These are phyloP conservation scores for Cephus runcator DNA, from an alignment of 2,888 invertebrate species.

Conservation along the genomic window DNA sequence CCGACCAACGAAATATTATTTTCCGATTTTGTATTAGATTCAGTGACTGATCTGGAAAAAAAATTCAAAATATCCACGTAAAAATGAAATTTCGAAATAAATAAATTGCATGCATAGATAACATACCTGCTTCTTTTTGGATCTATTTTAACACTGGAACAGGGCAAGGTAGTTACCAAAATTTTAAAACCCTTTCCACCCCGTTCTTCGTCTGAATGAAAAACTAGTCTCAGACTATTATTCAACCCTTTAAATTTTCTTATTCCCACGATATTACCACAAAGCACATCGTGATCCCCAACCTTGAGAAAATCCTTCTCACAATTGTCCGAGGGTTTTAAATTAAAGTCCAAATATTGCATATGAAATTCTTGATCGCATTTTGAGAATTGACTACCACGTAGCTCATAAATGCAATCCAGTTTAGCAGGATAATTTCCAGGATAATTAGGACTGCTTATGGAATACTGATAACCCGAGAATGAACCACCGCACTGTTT, in stretches of 20 bases:
- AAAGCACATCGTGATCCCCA: conserved; percentile 66
- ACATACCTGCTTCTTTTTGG: conserved; percentile 15
- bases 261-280: conserved; percentile 67
- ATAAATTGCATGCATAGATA: no score
- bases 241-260: conserved; percentile 66
- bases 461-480: conserved; percentile 65
- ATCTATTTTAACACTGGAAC: conserved; percentile 34
- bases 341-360: conserved; percentile 69
- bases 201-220: conserved; percentile 60
- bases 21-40: no score
- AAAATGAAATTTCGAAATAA: no score
- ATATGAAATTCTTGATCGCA: conserved; percentile 69
- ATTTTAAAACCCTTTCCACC: conserved; percentile 67
- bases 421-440: conserved; percentile 63
- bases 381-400: conserved; percentile 61
- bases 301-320: conserved; percentile 68
- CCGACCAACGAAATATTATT: no score
- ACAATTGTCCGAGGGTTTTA: conserved; percentile 67
- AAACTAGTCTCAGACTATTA: conserved; percentile 66
- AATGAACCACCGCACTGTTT: conserved; percentile 63
- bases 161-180: conserved; percentile 67
- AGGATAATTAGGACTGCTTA: conserved; percentile 70
- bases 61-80: no score
- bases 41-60: no score
- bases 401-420: conserved; percentile 68